Evolutionary conservation across 1,140 invertebrate genomes (phyloP).

Genomic region (Hylyphantes graminicola): DNA sequence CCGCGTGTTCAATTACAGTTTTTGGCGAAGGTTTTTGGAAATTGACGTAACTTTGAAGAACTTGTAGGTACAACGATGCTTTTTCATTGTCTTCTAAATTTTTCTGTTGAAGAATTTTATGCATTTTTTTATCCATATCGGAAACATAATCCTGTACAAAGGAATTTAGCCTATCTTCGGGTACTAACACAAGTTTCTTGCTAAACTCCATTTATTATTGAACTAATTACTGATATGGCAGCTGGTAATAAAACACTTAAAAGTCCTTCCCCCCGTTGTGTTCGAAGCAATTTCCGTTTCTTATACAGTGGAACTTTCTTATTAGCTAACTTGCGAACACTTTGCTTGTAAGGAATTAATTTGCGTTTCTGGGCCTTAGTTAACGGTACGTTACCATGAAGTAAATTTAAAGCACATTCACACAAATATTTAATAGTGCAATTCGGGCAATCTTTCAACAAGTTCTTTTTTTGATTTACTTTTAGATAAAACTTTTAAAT

Average conservation of each 20-base stretch:
- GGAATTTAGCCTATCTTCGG: neutral
- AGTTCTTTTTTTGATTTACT: neutral
- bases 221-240: neutral
- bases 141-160: neutral
- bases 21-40: neutral
- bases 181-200: conserved; percentile 23
- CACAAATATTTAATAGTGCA: conserved; percentile 35
- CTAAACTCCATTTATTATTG: conserved; percentile 11
- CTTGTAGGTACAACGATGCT: neutral
- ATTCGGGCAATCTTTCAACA: conserved; percentile 16
- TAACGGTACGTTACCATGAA: conserved; percentile 26
- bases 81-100: neutral
- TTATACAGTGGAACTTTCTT: no score
- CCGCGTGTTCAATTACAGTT: no score
- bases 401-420: conserved; percentile 34
- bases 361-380: neutral
- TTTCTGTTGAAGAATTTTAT: neutral
- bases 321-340: conserved; percentile 14
- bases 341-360: neutral
- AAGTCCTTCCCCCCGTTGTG: no score
- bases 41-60: conserved; percentile 18
- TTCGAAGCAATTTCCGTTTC: no score
- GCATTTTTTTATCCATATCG: neutral
- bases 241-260: conserved; percentile 1
- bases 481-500: neutral